Evolutionary conservation across 2,888 invertebrate species (phyloP).

Genomic region (Pollenia angustigena): DNA sequence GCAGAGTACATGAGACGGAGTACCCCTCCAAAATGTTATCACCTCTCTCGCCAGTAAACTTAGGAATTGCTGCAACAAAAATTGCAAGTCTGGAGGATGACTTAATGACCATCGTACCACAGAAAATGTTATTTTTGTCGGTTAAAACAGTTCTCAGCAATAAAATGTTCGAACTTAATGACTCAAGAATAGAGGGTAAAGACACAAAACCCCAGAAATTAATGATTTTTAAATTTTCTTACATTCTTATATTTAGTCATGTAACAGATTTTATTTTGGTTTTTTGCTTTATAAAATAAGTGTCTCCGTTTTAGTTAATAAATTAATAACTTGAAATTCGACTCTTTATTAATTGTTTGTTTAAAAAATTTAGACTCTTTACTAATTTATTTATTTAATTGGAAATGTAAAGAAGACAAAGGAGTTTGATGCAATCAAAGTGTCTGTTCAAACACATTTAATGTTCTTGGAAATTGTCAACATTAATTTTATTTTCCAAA

Average conservation of each 20-base stretch:
- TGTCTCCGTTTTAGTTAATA: slow-evolving; percentile 13
- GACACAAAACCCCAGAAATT: not conserved
- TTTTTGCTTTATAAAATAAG: not conserved
- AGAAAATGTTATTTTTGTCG: too few species aligned
- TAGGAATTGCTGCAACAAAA: too few species aligned
- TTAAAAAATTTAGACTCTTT: slow-evolving; percentile 28
- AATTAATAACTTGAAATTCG: slow-evolving; percentile 37
- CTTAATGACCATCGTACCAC: too few species aligned
- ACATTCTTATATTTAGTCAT: not conserved
- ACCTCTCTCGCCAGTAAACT: too few species aligned
- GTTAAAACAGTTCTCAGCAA: too few species aligned
- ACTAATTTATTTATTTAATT: slow-evolving; percentile 60
- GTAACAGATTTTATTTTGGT: slow-evolving; percentile 9
- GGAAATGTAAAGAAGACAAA: slow-evolving; percentile 8
- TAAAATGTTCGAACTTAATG: not conserved
- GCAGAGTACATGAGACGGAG: too few species aligned
- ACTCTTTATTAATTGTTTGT: slow-evolving; percentile 54
- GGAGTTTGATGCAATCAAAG: slow-evolving; percentile 45
- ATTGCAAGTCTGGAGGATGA: too few species aligned
- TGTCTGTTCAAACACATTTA: slow-evolving; percentile 50
- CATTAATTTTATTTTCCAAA: slow-evolving; percentile 45
- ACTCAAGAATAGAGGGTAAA: not conserved
- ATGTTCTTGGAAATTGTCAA: slow-evolving; percentile 67
- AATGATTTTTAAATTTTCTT: not conserved
- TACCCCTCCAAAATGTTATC: too few species aligned